Base-by-base conservation (phyloP, 2,113 vertebrate species). In the Patagioenas fasciata region DNA sequence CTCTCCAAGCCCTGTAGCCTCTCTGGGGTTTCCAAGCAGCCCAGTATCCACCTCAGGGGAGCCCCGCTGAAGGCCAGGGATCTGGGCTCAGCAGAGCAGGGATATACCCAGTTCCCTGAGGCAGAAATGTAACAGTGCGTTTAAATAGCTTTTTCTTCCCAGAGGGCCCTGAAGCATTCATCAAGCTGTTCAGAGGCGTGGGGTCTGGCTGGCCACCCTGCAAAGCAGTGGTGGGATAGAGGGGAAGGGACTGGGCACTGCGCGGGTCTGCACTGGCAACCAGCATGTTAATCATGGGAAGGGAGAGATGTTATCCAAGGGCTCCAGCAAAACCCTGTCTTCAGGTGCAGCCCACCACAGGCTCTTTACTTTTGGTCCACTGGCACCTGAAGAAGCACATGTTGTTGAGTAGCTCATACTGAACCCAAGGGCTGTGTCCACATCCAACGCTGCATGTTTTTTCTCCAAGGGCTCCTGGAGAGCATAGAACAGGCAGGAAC, bases 41-140 rank as follows among this genome's bases (percentile, higher is more conserved):
- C 56, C 32, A 1, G 0, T 19, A 23, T 29, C 48, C 11, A 4
- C 14, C 29, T 20, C 17, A 6, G 24, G 5, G 7, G 10, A 31
- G n/a, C n/a, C 29, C 21, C 5, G 2, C 32, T 34, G 34, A 17
- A 62, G 32, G 29, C 34, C 5, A 1, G 20, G 40, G 42, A 23
- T 70, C 31, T 10, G 8, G 40, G 9, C 34, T 71, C 5, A 2
- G 57, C 69, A 71, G 24, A 89, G 65, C 20, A 38, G 58, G 44
- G 31, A 85, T 11, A 40, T 57, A 19, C 25, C 23, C 32, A 38
- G 31, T 79, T 88, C 31, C 29, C 56, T 2, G 4, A 78, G 32
- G 36, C 48, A 74, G 38, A 72, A 53, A 61, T 28, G 31, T 64
- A 26, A 54, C 78, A 69, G 40, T 83, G 23, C 11, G 19, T 74